Evolutionary conservation across 2,888 invertebrate species (phyloP), one percentile per base, ranked within the genome.

Genomic region (Dasypolia templi): DNA sequence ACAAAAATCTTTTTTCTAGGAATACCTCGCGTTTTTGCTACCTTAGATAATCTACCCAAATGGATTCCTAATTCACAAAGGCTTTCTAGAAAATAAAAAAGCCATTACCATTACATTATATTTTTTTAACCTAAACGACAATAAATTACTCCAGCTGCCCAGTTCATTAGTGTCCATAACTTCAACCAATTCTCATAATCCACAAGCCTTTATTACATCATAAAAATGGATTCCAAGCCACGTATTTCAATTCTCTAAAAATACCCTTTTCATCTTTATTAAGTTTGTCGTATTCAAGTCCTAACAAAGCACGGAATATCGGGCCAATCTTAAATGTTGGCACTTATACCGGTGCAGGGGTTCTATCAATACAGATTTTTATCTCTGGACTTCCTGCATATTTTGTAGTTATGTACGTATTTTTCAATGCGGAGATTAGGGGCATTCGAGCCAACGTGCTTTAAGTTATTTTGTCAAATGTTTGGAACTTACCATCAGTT

Each of bases 351-450:
- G 19, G 14, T 51, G 67, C 64, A 55, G 78, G 78, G 78, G 71
- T 35, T 77, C 62, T 82, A 82, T 86, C 86, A 87, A 87, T 87
- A 85, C 62, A 82, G 88, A 87, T 86, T 87, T 72, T 84, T 88
- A 86, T 88, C 88, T 79, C 14, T 39, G 35, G 29, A 75, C 68
- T 81, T 82, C 87, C 86, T 81, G 75, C 55, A 63, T 72, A 81
- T 83, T 79, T 75, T 77, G 69, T 79, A 83, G 67, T 75, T 79
- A 53, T 63, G 72, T 75, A 64, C 65, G 68, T 72, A 82, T 65
- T 59, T 78, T 76, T 62, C 53, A 39, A 61, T 62, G 64, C 22
- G 65, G 29, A 32, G 73, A 61, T 70, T 29, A 66, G 44, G 44
- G 26, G 65, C 44, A 22, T 32, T 69, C 32, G 55, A 65, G 53